Conservation (phyloP, 2,113 vertebrate species). For the Tetrax tetrax region DNA sequence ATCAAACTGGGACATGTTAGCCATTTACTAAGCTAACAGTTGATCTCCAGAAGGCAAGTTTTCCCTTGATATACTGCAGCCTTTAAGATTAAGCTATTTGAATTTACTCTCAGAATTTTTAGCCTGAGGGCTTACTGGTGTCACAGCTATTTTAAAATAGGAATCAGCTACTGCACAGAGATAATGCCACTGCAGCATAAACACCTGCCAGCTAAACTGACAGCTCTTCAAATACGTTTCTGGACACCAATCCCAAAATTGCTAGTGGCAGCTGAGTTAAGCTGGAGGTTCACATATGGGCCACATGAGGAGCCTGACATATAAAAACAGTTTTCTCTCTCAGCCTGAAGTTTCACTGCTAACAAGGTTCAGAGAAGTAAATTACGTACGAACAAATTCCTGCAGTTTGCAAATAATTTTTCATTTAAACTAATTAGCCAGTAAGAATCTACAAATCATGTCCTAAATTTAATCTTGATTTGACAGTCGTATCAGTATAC, state of each 20-base stretch:
- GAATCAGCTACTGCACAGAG: background rate
- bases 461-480: background rate
- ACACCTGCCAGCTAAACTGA: constrained; percentile 35
- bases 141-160: background rate
- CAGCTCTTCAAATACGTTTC: constrained; percentile 9
- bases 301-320: background rate
- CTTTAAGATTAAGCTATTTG: background rate
- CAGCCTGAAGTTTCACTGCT: background rate
- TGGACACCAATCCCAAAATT: background rate
- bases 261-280: background rate
- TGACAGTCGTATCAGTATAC: background rate
- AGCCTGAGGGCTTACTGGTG: constrained; percentile 6
- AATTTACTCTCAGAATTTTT: background rate
- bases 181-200: background rate
- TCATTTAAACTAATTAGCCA: background rate
- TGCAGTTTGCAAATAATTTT: background rate
- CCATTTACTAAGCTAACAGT: background rate
- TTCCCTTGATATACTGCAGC: background rate
- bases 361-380: background rate
- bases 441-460: background rate
- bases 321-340: background rate
- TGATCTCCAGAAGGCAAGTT: background rate
- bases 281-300: background rate
- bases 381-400: rapidly evolving
- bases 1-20: background rate